Percentiles rank a stretch among this genome's conserved stretches.
Evolutionary conservation across 92 coral and sea anemone species (phyloP).

Genomic region (Parazoanthus darwini): DNA sequence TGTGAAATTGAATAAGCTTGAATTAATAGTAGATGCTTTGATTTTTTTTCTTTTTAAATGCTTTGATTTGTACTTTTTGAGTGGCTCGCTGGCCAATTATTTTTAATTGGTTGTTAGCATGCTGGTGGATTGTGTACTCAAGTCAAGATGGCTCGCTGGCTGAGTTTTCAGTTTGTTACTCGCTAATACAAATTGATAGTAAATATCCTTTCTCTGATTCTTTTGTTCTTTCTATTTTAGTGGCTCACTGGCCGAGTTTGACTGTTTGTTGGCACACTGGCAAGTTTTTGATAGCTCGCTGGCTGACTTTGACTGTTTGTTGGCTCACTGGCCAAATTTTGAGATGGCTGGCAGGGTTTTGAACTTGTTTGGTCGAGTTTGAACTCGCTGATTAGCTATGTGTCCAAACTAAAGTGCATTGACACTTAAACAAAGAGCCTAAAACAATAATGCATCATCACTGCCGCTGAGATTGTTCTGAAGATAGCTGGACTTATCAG

Average conservation of each 20-base stretch:
- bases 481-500: too few relatives aligned
- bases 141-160: background rate
- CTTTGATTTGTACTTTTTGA: conserved; percentile 6
- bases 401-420: conserved; percentile 12
- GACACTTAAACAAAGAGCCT: background rate
- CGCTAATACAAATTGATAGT: background rate
- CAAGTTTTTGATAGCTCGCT: background rate
- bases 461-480: too few relatives aligned
- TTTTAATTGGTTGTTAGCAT: background rate
- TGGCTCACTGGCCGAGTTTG: background rate
- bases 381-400: background rate
- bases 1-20: too few relatives aligned
- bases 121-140: background rate
- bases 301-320: too few relatives aligned
- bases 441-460: background rate
- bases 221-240: background rate
- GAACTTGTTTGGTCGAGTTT: conserved; percentile 17
- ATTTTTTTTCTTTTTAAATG: background rate
- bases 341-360: background rate
- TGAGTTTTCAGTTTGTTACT: background rate
- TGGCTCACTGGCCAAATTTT: background rate
- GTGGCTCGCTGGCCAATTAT: background rate
- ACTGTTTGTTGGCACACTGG: background rate
- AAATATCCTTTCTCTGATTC: background rate
- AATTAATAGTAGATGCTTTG: too few relatives aligned